Evolutionary conservation across 2,797 vertebrate genomes (phyloP).

Genomic region (Acanthiza pusilla): DNA sequence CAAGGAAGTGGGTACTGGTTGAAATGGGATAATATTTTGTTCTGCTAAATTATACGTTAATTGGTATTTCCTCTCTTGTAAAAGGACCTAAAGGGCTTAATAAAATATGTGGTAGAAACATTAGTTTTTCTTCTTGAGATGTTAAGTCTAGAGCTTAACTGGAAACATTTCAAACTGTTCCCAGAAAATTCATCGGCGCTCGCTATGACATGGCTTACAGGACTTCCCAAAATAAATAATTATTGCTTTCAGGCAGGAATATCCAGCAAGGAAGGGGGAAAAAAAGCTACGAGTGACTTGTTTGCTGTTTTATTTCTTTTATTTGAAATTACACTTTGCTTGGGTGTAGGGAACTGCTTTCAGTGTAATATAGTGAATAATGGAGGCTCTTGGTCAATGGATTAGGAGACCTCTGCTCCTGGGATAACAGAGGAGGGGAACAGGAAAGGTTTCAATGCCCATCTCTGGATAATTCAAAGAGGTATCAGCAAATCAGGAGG

Average conservation of each 20-base stretch:
- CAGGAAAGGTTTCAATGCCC: rapidly evolving
- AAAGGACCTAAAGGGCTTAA: slow-evolving; percentile 83
- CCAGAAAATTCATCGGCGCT: slow-evolving; percentile 73
- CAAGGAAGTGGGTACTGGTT: slow-evolving; percentile 82
- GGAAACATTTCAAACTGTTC: slow-evolving; percentile 73
- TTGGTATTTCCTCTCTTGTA: slow-evolving; percentile 84
- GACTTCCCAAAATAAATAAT: slow-evolving; percentile 65
- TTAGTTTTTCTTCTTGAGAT: slow-evolving; percentile 70
- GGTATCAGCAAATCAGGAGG: neutral
- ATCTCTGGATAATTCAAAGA: neutral
- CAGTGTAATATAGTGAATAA: rapidly evolving
- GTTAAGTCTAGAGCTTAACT: slow-evolving; percentile 73
- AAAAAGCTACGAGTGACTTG: rapidly evolving
- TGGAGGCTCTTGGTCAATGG: neutral
- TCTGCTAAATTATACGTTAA: slow-evolving; percentile 85
- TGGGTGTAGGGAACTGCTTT: neutral
- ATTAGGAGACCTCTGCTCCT: rapidly evolving
- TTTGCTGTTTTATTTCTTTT: neutral
- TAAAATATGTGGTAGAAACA: slow-evolving; percentile 78
- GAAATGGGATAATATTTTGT: slow-evolving; percentile 85
- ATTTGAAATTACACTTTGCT: neutral
- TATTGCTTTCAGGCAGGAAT: slow-evolving; percentile 25
- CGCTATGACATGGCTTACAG: slow-evolving; percentile 37
- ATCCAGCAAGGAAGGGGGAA: neutral
- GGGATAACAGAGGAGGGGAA: neutral